A percentile compares a stretch with the other conserved stretches of the same genome.
Conservation (phyloP, 2,797 vertebrate genomes). For the Periophthalmus magnuspinnatus region DNA sequence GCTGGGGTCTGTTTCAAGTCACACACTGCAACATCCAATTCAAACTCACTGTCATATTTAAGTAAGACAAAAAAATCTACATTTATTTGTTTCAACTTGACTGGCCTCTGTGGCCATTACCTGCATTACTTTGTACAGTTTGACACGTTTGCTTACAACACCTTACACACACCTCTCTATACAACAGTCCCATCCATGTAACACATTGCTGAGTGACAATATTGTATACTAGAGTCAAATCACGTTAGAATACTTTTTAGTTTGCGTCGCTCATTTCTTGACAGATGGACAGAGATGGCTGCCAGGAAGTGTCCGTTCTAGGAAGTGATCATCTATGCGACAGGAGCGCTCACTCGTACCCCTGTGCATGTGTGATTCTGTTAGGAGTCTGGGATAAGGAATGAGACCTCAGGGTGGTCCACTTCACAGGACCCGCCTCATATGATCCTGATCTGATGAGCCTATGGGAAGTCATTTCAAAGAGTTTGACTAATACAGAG, state of each 20-base stretch:
- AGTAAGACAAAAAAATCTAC: conserved; percentile 6
- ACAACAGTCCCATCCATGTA: conserved; percentile 46
- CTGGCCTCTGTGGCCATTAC: conserved; percentile 57
- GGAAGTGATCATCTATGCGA: conserved; percentile 42
- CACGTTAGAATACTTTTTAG: conserved; percentile 36
- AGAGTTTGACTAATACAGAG: conserved; percentile 7
- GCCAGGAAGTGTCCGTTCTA: conserved; percentile 30
- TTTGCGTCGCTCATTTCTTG: conserved; percentile 27
- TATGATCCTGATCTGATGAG: conserved; percentile 34
- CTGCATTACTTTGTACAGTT: conserved; percentile 48
- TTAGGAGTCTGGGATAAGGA: conserved; percentile 19
- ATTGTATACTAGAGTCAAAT: conserved; percentile 44
- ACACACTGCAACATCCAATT: conserved; percentile 33
- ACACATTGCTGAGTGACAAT: conserved; percentile 43
- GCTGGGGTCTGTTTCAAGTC: conserved; percentile 53
- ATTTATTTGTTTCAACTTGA: conserved; percentile 32
- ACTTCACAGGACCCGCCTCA: conserved; percentile 35
- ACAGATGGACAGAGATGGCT: conserved; percentile 30
- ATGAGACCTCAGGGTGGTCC: conserved; percentile 26
- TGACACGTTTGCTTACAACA: conserved; percentile 52
- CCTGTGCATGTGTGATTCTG: conserved; percentile 12
- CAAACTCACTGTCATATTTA: conserved; percentile 40
- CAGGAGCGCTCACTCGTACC: not conserved
- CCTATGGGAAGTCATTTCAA: conserved; percentile 9
- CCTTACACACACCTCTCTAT: conserved; percentile 50